These are phyloP conservation scores for Panthera uncia DNA, from an alignment of 2,113 vertebrate species.

Conservation along the genomic window DNA sequence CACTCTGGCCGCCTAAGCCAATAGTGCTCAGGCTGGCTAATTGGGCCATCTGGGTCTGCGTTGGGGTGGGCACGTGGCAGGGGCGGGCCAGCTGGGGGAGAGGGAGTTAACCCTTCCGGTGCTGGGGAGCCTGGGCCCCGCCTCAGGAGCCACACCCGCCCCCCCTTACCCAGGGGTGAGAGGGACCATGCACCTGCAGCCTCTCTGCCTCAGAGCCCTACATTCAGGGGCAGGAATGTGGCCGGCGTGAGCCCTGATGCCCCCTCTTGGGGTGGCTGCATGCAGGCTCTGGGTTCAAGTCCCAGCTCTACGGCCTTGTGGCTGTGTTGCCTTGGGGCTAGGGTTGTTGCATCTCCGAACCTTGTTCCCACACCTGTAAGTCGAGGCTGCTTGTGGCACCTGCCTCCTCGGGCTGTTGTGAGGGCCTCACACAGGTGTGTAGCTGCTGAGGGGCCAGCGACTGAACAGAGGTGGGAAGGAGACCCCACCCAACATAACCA, in stretches of 20 bases:
- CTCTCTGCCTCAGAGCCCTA: neutral
- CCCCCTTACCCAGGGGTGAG: too few species aligned
- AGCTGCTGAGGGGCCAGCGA: neutral
- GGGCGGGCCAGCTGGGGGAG: neutral
- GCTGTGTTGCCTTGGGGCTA: neutral
- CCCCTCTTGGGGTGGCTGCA: accelerated
- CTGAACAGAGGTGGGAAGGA: too few species aligned
- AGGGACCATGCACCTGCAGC: neutral
- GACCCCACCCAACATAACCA: accelerated
- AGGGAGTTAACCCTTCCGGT: neutral
- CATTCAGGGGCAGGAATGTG: neutral
- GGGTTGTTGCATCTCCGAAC: neutral
- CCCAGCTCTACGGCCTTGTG: neutral
- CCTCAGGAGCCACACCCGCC: neutral
- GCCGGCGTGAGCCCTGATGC: neutral
- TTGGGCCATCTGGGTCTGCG: neutral
- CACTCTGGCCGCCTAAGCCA: neutral
- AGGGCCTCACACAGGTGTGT: neutral
- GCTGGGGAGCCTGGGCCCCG: neutral
- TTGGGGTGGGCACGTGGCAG: neutral
- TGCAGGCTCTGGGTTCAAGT: neutral
- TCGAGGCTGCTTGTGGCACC: neutral
- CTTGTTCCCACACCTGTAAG: neutral
- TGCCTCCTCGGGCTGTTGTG: neutral
- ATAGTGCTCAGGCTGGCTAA: neutral